A percentile compares a stretch with the other conserved stretches of the same genome.
Conservation (phyloP, 2,888 invertebrate species). For the Quadroppia sp. region DNA sequence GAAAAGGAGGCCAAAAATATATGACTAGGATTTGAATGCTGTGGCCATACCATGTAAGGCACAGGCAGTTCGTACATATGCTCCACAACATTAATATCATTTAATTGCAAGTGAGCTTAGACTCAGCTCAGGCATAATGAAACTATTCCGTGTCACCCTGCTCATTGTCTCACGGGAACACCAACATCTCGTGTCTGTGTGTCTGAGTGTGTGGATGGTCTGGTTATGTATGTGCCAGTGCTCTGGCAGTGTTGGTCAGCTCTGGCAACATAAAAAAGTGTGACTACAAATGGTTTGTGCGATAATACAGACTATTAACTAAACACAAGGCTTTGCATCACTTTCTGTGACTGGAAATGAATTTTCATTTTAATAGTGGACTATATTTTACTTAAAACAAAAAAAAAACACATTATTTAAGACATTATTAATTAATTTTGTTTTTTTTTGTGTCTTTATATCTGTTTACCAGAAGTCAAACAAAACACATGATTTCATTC, state of each 20-base stretch:
- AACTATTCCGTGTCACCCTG: conserved; percentile 28
- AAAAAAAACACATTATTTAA: background rate
- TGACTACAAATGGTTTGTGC: background rate
- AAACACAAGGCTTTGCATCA: conserved; percentile 22
- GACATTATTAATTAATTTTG: background rate
- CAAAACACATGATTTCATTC: no score
- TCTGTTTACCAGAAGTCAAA: background rate
- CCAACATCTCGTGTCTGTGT: background rate
- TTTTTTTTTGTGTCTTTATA: background rate
- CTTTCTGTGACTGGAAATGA: background rate
- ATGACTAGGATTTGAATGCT: conserved; percentile 16
- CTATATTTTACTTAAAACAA: conserved; percentile 1
- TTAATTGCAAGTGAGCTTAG: conserved; percentile 20
- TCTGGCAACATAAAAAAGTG: no score
- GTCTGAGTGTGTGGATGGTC: background rate
- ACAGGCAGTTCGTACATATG: background rate
- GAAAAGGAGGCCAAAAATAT: no score
- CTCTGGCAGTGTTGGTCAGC: no score
- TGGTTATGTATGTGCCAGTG: conserved; percentile 6
- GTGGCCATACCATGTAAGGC: background rate
- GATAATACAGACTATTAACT: conserved; percentile 8
- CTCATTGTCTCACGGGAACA: conserved; percentile 33
- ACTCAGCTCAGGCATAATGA: conserved; percentile 1
- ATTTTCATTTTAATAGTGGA: conserved; percentile 1
- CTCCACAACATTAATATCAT: conserved; percentile 25